Base-by-base conservation (phyloP, 2,113 vertebrate genomes). In the Sinocyclocheilus rhinocerous region DNA sequence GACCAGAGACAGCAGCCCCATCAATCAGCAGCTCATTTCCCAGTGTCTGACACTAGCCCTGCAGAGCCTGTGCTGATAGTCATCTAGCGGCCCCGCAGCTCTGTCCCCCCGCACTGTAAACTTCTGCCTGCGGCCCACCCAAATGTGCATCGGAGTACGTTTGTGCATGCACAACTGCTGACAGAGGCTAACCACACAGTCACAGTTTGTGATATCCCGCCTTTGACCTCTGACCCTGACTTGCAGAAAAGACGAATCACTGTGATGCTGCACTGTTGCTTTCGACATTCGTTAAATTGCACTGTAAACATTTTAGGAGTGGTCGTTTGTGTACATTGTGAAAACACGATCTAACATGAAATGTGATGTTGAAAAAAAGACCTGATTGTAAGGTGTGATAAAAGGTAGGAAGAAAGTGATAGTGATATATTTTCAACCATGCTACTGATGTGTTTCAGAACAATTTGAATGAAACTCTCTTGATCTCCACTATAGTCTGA, bases 81-180 rank as follows among this genome's bases (percentile, higher is more conserved):
- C 70, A 90, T 88, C 83, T 83, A 61, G 84, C 92, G 91, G 93
- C 91, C 92, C 88, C 87, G 82, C 88, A 45, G 89, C 91, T 93
- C 90, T 92, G 92, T 94, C 92, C 93, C 88, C 91, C 91, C 92
- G 11, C 91, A 91, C 91, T 95, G 92, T 93, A 93, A 93, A 92
- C 85, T 81, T 90, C 91, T 92, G 91, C 89, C 89, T 91, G 69
- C 48, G 91, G 92, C 92, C 94, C 94, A 95, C 94, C 92, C 93
- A 94, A 90, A 83, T 92, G 90, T 88, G 91, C 90, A 84, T 89
- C 85, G 85, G 87, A 87, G 81, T 92, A 90, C 57, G n/a, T 84
- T n/a, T 70, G 85, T 92, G 91, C 87, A 89, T 89, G 89, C 87
- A 80, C 84, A 83, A 93, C 93, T 83, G 92, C 88, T 94, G 94